Evolutionary conservation across 2,113 vertebrate genomes (phyloP).

Genomic region (Tichodroma muraria): DNA sequence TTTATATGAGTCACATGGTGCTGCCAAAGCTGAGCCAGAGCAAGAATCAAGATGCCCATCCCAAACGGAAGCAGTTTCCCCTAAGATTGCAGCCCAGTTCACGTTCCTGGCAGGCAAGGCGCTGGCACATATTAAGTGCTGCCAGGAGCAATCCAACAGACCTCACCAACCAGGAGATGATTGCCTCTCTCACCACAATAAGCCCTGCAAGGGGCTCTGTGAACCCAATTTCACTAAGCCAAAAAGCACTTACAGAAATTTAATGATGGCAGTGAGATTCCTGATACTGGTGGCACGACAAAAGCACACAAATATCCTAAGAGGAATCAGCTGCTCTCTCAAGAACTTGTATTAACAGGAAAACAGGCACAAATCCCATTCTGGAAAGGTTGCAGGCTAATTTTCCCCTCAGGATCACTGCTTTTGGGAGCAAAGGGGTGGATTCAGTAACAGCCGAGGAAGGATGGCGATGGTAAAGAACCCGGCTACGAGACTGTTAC

Average conservation of each 20-base stretch:
- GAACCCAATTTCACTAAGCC: neutral
- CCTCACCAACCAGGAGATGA: neutral
- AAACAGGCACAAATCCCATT: neutral
- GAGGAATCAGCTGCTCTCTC: neutral
- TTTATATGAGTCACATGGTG: neutral
- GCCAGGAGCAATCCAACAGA: neutral
- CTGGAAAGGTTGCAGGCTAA: neutral
- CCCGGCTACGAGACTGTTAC: neutral
- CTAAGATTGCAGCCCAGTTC: neutral
- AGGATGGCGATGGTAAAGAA: neutral
- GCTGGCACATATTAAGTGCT: neutral
- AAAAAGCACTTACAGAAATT: neutral
- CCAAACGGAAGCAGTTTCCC: neutral
- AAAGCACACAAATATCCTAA: neutral
- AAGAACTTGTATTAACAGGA: neutral
- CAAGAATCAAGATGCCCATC: accelerated
- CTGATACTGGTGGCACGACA: neutral
- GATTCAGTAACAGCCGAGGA: neutral
- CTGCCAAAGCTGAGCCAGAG: neutral
- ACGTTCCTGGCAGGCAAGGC: neutral
- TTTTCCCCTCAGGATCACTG: neutral
- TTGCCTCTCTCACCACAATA: neutral
- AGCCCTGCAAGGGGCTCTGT: neutral
- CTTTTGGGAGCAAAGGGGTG: neutral
- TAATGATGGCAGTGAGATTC: neutral